A percentile compares a stretch with the other conserved stretches of the same genome.
These are phyloP conservation scores for Rhinichthys osculus DNA, from an alignment of 2,797 vertebrate genomes.

Conservation along the genomic window DNA sequence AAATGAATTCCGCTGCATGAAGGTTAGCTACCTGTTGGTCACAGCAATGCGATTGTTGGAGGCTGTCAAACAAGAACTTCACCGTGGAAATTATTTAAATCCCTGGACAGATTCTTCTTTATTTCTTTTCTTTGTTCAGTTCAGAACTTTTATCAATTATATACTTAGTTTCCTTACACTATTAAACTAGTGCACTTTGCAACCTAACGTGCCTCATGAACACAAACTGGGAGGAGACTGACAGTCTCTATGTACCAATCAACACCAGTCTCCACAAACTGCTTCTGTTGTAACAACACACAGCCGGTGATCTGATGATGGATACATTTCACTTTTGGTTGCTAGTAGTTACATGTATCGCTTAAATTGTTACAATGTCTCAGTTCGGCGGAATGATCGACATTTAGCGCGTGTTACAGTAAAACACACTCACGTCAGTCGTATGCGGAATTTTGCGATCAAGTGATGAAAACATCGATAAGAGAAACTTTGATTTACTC, in stretches of 20 bases:
- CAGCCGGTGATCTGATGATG: neutral
- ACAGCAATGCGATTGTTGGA: no score
- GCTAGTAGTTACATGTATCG: neutral
- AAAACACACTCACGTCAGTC: neutral
- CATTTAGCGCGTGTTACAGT: neutral
- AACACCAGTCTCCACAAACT: neutral
- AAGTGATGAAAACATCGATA: neutral
- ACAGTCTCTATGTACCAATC: neutral
- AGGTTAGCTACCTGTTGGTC: neutral
- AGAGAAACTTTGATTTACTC: neutral
- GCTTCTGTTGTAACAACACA: neutral
- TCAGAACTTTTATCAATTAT: neutral
- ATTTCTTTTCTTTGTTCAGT: neutral
- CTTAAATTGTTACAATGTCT: neutral
- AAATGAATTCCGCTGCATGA: neutral
- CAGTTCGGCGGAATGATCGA: neutral
- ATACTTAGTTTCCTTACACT: neutral
- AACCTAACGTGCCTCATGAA: neutral
- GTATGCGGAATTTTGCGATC: neutral
- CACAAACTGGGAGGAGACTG: neutral
- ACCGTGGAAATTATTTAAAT: neutral
- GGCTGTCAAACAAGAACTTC: neutral
- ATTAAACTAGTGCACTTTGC: neutral
- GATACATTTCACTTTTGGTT: neutral
- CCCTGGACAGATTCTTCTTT: neutral